phyloP scores from a whole-genome alignment of 1,140 invertebrate species.

The Aphelinus atriplicis region DNA sequence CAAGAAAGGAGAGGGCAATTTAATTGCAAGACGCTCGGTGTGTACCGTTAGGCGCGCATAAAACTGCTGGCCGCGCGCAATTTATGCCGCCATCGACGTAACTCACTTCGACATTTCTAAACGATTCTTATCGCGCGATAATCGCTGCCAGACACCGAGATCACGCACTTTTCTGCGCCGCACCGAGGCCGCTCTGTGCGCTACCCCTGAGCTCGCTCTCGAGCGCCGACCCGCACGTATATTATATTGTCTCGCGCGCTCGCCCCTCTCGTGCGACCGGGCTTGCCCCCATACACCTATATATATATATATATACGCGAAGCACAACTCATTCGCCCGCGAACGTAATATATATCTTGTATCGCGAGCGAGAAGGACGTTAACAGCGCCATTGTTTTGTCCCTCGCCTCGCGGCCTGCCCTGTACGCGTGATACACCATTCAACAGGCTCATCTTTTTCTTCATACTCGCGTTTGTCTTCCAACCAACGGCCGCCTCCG shows the following conservation, averaged over 20 bases:
- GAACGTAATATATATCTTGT: background rate
- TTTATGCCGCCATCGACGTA: constrained; percentile 35
- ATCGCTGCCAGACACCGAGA: constrained; percentile 14
- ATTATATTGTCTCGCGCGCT: background rate
- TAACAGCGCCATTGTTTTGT: constrained; percentile 10
- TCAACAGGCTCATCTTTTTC: background rate
- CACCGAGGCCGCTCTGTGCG: too few relatives aligned
- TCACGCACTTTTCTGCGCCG: background rate
- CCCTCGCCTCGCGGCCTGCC: background rate
- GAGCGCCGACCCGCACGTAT: background rate
- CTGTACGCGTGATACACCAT: background rate
- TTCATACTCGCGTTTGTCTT: background rate
- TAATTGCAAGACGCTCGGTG: constrained; percentile 29
- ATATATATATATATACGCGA: background rate
- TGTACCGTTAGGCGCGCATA: constrained; percentile 34
- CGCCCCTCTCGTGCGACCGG: background rate
- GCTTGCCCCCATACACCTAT: background rate
- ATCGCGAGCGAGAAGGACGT: background rate
- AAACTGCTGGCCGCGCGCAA: constrained; percentile 36
- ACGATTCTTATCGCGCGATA: constrained; percentile 36
- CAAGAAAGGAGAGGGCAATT: constrained; percentile 6
- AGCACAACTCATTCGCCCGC: background rate
- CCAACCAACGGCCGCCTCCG: background rate
- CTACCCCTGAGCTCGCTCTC: too few relatives aligned
- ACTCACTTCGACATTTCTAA: constrained; percentile 36